These are phyloP conservation scores for Cylindroiulus punctatus DNA, from an alignment of 2,888 invertebrate genomes.

Conservation along the genomic window DNA sequence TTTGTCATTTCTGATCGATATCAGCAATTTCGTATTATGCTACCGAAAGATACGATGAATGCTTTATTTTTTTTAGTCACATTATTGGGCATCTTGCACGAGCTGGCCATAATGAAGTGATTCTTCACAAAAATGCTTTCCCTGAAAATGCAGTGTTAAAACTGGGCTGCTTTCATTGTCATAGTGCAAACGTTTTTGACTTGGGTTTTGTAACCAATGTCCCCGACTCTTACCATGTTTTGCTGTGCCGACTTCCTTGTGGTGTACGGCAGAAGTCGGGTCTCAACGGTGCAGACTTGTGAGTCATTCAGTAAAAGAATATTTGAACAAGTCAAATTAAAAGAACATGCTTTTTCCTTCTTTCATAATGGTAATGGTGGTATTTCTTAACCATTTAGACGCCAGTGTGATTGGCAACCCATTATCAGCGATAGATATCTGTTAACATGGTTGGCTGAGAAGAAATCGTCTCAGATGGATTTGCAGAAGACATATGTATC, in stretches of 20 bases:
- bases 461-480: constrained; percentile 97
- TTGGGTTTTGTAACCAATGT: constrained; percentile 99
- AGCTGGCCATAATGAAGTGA: background rate
- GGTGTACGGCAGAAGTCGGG: constrained; percentile 86
- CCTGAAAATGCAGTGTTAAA: background rate
- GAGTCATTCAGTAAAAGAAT: constrained; percentile 60
- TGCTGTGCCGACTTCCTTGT: constrained; percentile 97
- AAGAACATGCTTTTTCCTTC: background rate
- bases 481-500: constrained; percentile 94
- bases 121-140: background rate
- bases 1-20: background rate
- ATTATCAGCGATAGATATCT: constrained; percentile 96
- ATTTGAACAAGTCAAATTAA: background rate
- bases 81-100: background rate
- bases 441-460: constrained; percentile 95
- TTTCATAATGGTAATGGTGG: background rate
- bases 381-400: constrained; percentile 69
- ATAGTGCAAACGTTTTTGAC: constrained; percentile 96
- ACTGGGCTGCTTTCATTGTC: constrained; percentile 98
- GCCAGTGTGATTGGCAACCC: constrained; percentile 98
- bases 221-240: constrained; percentile 96
- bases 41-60: background rate
- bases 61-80: background rate
- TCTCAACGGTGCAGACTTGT: constrained; percentile 98
- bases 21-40: background rate